Conservation (phyloP, 2,888 invertebrate genomes). For the Neria commutata region DNA sequence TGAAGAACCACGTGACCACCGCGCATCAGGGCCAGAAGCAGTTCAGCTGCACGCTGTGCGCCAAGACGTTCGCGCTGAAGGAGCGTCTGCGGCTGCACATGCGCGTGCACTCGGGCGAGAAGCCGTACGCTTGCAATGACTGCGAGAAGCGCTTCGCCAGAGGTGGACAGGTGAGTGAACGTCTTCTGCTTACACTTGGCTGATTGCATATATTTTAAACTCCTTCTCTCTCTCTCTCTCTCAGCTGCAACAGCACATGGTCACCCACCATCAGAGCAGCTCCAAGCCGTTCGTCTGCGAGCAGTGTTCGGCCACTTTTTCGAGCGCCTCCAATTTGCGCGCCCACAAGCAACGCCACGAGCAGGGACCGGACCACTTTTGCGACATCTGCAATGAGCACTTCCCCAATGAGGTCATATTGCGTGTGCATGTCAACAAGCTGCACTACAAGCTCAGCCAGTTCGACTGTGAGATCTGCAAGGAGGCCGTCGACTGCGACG, state of each 20-base stretch:
- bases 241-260: conserved; percentile 69
- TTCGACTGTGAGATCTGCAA: conserved; percentile 82
- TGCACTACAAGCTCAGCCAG: conserved; percentile 75
- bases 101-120: conserved; percentile 74
- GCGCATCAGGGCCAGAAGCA: conserved; percentile 58
- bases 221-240: conserved; percentile 23
- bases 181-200: background rate
- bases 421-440: conserved; percentile 74
- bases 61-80: conserved; percentile 77
- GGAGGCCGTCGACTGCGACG: conserved; percentile 79
- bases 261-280: conserved; percentile 68
- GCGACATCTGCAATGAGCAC: conserved; percentile 79
- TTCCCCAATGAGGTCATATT: conserved; percentile 78
- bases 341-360: conserved; percentile 73
- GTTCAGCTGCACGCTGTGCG: conserved; percentile 76
- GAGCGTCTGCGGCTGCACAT: conserved; percentile 77
- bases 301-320: conserved; percentile 74
- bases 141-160: conserved; percentile 73
- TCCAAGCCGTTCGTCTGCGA: conserved; percentile 75
- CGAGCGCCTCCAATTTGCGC: conserved; percentile 69
- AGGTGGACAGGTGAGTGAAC: conserved; percentile 70
- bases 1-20: conserved; percentile 67
- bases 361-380: conserved; percentile 77
- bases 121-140: conserved; percentile 69
- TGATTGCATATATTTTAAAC: background rate